A percentile compares a stretch with the other conserved stretches of the same genome.
These are phyloP conservation scores for Byasa hedistus DNA, from an alignment of 2,888 invertebrate species.

Conservation along the genomic window DNA sequence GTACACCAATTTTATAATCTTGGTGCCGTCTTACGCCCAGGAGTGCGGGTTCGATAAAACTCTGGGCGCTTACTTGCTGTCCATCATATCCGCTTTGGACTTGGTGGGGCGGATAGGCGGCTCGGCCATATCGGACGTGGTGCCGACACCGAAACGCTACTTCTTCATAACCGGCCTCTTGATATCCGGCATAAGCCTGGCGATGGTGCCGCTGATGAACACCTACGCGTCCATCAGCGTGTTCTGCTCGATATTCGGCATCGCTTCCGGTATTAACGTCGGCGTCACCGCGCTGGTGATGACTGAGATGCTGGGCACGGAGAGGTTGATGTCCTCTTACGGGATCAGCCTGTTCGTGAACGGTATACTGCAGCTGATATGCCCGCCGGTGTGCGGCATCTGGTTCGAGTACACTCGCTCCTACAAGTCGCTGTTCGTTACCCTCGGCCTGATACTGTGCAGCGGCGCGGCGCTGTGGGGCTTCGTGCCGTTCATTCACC, in stretches of 20 bases:
- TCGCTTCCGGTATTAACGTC: conserved; percentile 91
- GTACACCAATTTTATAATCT: conserved; percentile 91
- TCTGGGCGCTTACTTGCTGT: conserved; percentile 85
- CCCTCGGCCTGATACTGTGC: conserved; percentile 85
- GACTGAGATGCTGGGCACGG: conserved; percentile 92
- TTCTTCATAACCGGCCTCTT: conserved; percentile 90
- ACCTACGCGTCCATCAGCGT: conserved; percentile 83
- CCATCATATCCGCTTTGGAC: conserved; percentile 90
- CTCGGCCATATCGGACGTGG: conserved; percentile 89
- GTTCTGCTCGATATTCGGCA: conserved; percentile 88
- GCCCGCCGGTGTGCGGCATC: conserved; percentile 90
- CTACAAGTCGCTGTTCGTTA: conserved; percentile 86
- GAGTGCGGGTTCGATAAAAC: conserved; percentile 85
- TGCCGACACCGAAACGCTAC: conserved; percentile 87
- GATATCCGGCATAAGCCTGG: conserved; percentile 87
- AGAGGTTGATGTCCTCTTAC: conserved; percentile 90
- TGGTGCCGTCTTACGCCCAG: conserved; percentile 88
- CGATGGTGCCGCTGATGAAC: conserved; percentile 84
- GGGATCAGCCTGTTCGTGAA: conserved; percentile 92
- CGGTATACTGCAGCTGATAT: conserved; percentile 88
- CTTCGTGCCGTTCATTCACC: conserved; percentile 85
- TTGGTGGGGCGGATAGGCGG: conserved; percentile 91
- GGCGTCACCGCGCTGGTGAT: conserved; percentile 93
- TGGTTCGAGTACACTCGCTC: conserved; percentile 83
- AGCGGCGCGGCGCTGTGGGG: conserved; percentile 87